Evolutionary conservation across 2,797 vertebrate species (phyloP), one percentile per base, ranked within the genome.

Genomic region (Clamator glandarius): DNA sequence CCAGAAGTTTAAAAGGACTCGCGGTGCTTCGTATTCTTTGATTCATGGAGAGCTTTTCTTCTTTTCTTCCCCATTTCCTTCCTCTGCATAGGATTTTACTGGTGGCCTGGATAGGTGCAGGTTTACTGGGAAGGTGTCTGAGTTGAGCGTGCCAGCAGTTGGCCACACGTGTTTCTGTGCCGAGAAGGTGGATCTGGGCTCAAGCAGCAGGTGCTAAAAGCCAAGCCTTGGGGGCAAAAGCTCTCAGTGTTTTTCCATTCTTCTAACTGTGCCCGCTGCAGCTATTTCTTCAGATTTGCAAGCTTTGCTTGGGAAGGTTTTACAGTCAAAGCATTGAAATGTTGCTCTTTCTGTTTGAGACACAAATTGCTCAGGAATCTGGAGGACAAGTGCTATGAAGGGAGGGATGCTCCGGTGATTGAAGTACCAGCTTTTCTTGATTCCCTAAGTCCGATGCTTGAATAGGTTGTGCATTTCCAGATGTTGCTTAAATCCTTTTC

Each of bases 201-300:
- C 42, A 54, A 91, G 93, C 31, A 74, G 52, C 89, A 85, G 80
- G 50, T 92, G 92, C 72, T 95, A 42, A 83, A 89, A 82, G 59
- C 82, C 12, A 15, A 88, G 44, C 92, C 84, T 39, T 44, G 31
- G 39, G 39, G 46, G 31, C 7, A 2, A 8, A 59, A 77, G 4
- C 19, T 70, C 23, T 66, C 6, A 17, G 2, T 75, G 24, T 8
- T 66, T 63, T 63, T 59, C 46, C 75, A 0, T 76, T 58, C 55
- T 82, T 69, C 68, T 84, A 13, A 15, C 51, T 55, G 36, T 58
- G 41, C 44, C 72, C 15, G 2, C 87, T 76, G 84, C 90, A 93
- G 90, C 76, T 77, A 67, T 23, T 57, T 31, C 41, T 86, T 63
- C 3, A 9, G 39, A 78, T 93, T 44, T 16, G 62, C 50, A 78